phyloP scores from a whole-genome alignment of 2,113 vertebrate genomes.

The Labeo rohita region DNA sequence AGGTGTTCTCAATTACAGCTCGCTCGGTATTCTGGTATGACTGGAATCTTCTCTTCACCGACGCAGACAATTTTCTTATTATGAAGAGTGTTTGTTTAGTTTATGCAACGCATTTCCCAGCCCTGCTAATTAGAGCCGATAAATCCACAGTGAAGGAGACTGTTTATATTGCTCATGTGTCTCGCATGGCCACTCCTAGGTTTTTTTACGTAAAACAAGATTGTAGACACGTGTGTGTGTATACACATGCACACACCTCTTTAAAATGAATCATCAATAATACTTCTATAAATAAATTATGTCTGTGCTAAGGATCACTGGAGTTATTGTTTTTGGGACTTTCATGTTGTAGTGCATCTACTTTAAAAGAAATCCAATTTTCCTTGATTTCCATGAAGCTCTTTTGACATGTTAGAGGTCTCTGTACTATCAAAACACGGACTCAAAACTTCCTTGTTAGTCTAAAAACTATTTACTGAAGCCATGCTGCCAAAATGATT shows the following conservation, averaged over 20 bases:
- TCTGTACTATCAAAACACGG: background rate
- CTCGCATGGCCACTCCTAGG: constrained; percentile 31
- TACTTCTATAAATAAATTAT: constrained; percentile 7
- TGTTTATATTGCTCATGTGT: constrained; percentile 25
- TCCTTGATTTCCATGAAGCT: background rate
- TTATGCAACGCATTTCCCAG: constrained; percentile 32
- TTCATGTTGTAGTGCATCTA: constrained; percentile 24
- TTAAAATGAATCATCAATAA: background rate
- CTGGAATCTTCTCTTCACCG: constrained; percentile 28
- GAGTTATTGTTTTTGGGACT: constrained; percentile 3
- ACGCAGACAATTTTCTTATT: constrained; percentile 52
- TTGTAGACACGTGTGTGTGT: background rate
- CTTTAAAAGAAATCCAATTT: background rate
- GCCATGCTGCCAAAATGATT: background rate
- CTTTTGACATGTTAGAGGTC: background rate
- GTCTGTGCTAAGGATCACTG: background rate
- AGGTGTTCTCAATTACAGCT: constrained; percentile 60
- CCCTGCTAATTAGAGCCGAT: constrained; percentile 32
- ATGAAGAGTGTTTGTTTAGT: constrained; percentile 43
- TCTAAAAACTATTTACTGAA: background rate
- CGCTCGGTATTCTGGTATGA: constrained; percentile 49
- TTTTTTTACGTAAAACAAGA: background rate
- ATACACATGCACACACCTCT: background rate
- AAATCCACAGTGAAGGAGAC: background rate
- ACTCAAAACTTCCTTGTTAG: background rate